Evolutionary conservation across 2,113 vertebrate genomes (phyloP).

Genomic region (Anarrhichthys ocellatus): DNA sequence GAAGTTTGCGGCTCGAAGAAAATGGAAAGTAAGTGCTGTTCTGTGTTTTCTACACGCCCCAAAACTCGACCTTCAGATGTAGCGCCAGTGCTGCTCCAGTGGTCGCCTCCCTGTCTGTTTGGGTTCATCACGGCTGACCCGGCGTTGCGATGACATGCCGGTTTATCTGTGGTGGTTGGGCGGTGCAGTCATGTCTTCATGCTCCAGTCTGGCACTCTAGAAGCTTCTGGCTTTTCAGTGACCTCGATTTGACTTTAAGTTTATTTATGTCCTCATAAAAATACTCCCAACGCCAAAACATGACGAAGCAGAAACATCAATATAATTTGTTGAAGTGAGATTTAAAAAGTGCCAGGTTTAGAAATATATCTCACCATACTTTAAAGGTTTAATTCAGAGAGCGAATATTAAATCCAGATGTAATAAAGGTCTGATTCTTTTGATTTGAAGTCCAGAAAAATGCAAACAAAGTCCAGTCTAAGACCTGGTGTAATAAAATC

Average conservation of each 20-base stretch:
- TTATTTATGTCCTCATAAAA: not conserved
- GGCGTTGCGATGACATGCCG: not conserved
- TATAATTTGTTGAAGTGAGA: not conserved
- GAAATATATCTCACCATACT: not conserved
- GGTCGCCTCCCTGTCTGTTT: slow-evolving; percentile 15
- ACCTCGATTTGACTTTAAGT: not conserved
- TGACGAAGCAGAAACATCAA: not conserved
- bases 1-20: slow-evolving; percentile 95
- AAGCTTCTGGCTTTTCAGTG: slow-evolving; percentile 14
- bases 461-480: not conserved
- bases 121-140: slow-evolving; percentile 39
- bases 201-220: not conserved
- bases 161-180: slow-evolving; percentile 9
- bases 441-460: not conserved
- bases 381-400: not conserved
- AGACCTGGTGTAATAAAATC: not conserved
- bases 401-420: not conserved
- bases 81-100: not conserved
- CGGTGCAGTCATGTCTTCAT: not conserved
- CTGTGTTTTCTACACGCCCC: not conserved
- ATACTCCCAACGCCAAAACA: not conserved
- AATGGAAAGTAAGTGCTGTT: slow-evolving; percentile 92
- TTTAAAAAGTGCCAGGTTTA: not conserved
- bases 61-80: too few relatives aligned
- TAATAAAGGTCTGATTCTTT: not conserved